Evolutionary conservation across 2,113 vertebrate genomes (phyloP).

Genomic region (Anoura caudifer): DNA sequence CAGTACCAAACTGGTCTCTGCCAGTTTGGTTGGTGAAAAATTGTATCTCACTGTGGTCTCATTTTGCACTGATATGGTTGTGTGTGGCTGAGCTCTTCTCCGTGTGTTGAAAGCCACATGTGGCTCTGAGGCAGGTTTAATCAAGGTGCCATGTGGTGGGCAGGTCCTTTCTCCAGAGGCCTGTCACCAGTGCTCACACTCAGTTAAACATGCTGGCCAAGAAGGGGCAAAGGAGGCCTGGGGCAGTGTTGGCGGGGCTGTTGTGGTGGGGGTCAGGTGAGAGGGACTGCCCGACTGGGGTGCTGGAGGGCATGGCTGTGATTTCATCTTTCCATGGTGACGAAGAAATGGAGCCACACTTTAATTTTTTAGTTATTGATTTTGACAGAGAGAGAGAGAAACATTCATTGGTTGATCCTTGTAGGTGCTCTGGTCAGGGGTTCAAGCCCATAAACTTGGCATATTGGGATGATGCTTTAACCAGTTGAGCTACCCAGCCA

Average conservation of each 20-base stretch:
- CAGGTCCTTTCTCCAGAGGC: not conserved
- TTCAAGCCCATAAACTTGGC: too few relatives aligned
- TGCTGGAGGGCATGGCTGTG: not conserved
- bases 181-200: not conserved
- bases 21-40: not conserved
- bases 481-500: too few relatives aligned
- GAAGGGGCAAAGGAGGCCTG: not conserved
- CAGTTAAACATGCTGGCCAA: rapidly evolving
- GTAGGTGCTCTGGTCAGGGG: too few relatives aligned
- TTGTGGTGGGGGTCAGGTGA: not conserved
- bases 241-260: not conserved
- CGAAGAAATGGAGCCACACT: not conserved
- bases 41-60: not conserved
- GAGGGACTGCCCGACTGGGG: not conserved
- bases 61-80: not conserved
- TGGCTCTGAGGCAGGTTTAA: not conserved
- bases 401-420: too few relatives aligned
- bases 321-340: not conserved
- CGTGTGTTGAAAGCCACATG: rapidly evolving
- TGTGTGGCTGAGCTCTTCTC: not conserved
- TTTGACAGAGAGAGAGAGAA: too few relatives aligned
- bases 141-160: not conserved
- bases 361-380: not conserved
- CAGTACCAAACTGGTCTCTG: not conserved
- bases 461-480: too few relatives aligned